Evolutionary conservation across 2,797 vertebrate species (phyloP).

Genomic region (Esox lucius): DNA sequence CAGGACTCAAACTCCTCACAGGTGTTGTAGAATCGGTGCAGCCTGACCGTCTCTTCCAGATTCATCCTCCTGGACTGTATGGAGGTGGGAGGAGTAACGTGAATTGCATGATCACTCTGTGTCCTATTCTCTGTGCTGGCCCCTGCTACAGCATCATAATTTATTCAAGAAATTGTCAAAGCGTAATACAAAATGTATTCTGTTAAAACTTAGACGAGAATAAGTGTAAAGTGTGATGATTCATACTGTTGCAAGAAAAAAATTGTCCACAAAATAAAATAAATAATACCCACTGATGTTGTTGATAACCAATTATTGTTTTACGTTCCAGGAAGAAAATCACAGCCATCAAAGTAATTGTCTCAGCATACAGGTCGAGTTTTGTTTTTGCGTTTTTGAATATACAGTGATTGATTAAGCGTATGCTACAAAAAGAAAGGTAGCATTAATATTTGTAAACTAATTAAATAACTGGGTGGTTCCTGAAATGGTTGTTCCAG

Average conservation of each 20-base stretch:
- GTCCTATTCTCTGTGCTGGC: background rate
- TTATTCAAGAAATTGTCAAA: background rate
- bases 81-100: background rate
- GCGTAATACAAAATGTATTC: background rate
- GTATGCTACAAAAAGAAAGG: too few relatives aligned
- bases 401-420: too few relatives aligned
- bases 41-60: slow-evolving; percentile 79
- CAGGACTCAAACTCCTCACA: slow-evolving; percentile 87
- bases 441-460: too few relatives aligned
- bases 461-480: too few relatives aligned
- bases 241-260: background rate
- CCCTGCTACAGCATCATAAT: background rate
- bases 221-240: too few relatives aligned
- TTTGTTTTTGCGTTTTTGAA: too few relatives aligned
- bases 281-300: background rate
- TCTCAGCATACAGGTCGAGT: too few relatives aligned
- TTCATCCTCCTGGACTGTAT: slow-evolving; percentile 72
- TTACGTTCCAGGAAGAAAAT: too few relatives aligned
- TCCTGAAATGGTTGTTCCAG: too few relatives aligned
- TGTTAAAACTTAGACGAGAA: background rate
- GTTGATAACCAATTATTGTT: too few relatives aligned
- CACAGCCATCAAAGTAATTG: too few relatives aligned
- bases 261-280: background rate
- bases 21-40: slow-evolving; percentile 80
- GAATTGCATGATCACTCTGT: background rate